Evolutionary conservation across 64 coral and sea anemone genomes (phyloP).

Genomic region (Dendrophyllia cribrosa): DNA sequence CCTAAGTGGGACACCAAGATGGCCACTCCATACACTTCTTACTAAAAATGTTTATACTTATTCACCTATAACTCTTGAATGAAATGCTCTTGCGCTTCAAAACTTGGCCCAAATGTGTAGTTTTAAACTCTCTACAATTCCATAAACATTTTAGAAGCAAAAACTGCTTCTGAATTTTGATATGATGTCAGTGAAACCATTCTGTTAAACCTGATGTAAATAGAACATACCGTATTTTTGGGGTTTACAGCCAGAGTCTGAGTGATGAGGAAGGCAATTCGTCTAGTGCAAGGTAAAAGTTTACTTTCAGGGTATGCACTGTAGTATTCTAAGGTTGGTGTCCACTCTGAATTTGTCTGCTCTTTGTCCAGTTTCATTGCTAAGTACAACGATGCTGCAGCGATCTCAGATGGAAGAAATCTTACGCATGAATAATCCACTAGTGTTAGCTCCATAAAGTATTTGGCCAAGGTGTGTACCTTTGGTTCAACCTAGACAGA

Average conservation of each 20-base stretch:
- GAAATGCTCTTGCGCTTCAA: no score
- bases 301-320: conserved; percentile 80
- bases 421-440: conserved; percentile 85
- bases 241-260: conserved; percentile 42
- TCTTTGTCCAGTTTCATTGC: conserved; percentile 69
- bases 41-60: no score
- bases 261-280: conserved; percentile 66
- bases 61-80: no score
- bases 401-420: conserved; percentile 86
- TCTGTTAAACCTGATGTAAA: no score
- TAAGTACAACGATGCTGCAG: conserved; percentile 83
- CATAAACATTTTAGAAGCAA: no score
- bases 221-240: conserved; percentile 64
- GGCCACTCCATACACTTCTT: no score
- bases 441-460: conserved; percentile 92
- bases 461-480: conserved; percentile 94
- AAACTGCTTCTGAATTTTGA: no score
- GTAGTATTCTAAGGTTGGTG: conserved; percentile 85
- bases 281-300: conserved; percentile 77
- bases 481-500: conserved; percentile 66
- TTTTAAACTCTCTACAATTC: no score
- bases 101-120: no score
- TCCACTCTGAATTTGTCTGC: conserved; percentile 61
- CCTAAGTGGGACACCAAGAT: no score
- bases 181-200: no score